A percentile compares a stretch with the other conserved stretches of the same genome.
phyloP scores from a whole-genome alignment of 1,140 invertebrate species.

The Bombyx mandarina region DNA sequence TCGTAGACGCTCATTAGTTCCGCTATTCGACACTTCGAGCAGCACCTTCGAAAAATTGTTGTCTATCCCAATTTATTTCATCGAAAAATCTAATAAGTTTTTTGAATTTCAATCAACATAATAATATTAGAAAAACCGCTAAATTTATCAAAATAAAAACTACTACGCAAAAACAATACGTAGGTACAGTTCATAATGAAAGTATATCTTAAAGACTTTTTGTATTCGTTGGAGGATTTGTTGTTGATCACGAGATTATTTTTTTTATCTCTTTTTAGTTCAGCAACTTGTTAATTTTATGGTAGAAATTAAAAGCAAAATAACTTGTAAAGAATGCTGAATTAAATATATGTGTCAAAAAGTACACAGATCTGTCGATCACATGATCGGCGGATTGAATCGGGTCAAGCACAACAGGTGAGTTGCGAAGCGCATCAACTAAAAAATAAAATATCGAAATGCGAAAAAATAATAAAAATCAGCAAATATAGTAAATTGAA shows the following conservation, averaged over 20 bases:
- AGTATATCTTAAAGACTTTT: too few relatives aligned
- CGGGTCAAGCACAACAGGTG: conserved; percentile 71
- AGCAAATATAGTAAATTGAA: conserved; percentile 68
- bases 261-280: too few relatives aligned
- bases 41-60: conserved; percentile 21
- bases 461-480: conserved; percentile 71
- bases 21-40: conserved; percentile 54
- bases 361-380: conserved; percentile 60
- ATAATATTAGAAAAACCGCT: too few relatives aligned
- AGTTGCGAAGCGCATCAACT: conserved; percentile 68
- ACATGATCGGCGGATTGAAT: conserved; percentile 65
- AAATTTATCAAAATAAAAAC: too few relatives aligned
- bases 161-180: too few relatives aligned
- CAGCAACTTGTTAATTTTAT: too few relatives aligned
- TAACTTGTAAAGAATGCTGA: too few relatives aligned
- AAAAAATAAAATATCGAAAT: conserved; percentile 72
- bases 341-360: conserved; percentile 13
- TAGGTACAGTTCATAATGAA: too few relatives aligned
- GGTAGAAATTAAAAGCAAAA: too few relatives aligned
- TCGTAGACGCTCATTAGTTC: conserved; percentile 32
- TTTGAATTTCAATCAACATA: not conserved
- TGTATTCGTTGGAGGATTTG: too few relatives aligned
- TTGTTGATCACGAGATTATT: too few relatives aligned
- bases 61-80: conserved; percentile 3
- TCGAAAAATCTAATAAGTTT: conserved; percentile 5